Percentiles rank a stretch among this genome's conserved stretches.
Evolutionary conservation across 2,888 invertebrate genomes (phyloP).

Genomic region (Crematogaster levior): DNA sequence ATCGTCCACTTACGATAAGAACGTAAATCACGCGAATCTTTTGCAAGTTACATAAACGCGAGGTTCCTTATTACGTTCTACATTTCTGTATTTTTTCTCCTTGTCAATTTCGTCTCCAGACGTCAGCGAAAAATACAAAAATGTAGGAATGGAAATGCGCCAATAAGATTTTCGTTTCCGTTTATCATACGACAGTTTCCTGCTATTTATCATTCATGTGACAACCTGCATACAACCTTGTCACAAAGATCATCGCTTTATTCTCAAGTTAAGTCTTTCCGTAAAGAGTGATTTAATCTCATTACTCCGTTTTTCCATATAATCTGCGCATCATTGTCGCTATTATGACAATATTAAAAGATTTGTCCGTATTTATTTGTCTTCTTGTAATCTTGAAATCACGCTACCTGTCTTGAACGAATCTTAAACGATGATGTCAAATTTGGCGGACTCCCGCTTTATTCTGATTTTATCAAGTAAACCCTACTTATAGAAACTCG

Average conservation of each 20-base stretch:
- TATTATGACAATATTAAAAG: neutral
- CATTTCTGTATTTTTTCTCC: neutral
- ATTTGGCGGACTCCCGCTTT: neutral
- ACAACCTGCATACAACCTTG: neutral
- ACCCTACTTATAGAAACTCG: slow-evolving; percentile 49
- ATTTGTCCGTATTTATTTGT: neutral
- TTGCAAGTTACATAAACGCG: slow-evolving; percentile 30
- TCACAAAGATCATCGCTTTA: neutral
- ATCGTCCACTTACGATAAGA: slow-evolving; percentile 48
- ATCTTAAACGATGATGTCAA: slow-evolving; percentile 16
- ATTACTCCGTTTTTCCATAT: neutral
- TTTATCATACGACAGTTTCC: neutral
- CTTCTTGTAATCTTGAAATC: slow-evolving; percentile 6
- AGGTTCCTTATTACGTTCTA: neutral
- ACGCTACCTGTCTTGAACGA: neutral
- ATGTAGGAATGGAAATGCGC: neutral
- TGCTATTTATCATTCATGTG: neutral
- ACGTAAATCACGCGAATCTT: slow-evolving; percentile 51
- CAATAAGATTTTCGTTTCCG: neutral
- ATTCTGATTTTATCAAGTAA: slow-evolving; percentile 37
- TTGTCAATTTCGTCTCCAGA: neutral
- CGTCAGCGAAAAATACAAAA: no score
- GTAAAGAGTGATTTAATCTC: neutral
- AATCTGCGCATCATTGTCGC: neutral
- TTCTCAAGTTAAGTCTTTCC: neutral